Evolutionary conservation across 2,888 invertebrate species (phyloP).

Genomic region (Hydrotaea cyrtoneurina): DNA sequence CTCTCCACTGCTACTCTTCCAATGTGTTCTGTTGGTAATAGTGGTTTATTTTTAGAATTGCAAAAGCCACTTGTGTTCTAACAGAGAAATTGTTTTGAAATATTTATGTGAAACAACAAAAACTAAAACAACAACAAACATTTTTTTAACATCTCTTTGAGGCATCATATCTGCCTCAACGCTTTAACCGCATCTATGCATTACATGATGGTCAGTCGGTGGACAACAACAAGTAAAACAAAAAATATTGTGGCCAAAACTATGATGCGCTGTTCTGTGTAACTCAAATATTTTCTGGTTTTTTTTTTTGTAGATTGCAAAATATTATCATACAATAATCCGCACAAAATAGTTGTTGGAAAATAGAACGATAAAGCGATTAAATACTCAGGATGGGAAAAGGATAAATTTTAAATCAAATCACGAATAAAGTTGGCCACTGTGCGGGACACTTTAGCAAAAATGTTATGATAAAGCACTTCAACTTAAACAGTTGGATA

Average conservation of each 20-base stretch:
- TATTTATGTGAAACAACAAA: slow-evolving; percentile 46
- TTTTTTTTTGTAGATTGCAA: neutral
- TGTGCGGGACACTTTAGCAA: too few species aligned
- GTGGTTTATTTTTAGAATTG: slow-evolving; percentile 60
- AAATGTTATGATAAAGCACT: too few species aligned
- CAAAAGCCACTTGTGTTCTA: slow-evolving; percentile 58
- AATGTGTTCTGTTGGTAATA: slow-evolving; percentile 52
- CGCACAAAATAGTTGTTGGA: neutral
- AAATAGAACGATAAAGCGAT: slow-evolving; percentile 7
- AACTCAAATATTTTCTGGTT: neutral
- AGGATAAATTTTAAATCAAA: slow-evolving; percentile 13
- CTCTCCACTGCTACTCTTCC: too few species aligned
- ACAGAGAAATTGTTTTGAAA: slow-evolving; percentile 63
- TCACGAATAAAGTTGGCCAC: neutral
- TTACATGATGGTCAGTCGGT: slow-evolving; percentile 52
- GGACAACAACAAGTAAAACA: neutral
- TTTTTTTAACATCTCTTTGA: slow-evolving; percentile 59
- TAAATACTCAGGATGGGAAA: slow-evolving; percentile 1
- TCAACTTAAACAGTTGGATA: too few species aligned
- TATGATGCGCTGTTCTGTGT: neutral
- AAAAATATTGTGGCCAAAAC: slow-evolving; percentile 29
- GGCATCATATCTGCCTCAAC: slow-evolving; percentile 59
- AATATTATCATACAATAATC: slow-evolving; percentile 37
- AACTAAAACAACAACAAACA: neutral
- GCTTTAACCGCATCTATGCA: slow-evolving; percentile 66